Evolutionary conservation across 30 jellyfish, hydroid and myxozoan species (phyloP), one percentile per base, ranked within the genome.

Genomic region (Catostylus mosaicus): DNA sequence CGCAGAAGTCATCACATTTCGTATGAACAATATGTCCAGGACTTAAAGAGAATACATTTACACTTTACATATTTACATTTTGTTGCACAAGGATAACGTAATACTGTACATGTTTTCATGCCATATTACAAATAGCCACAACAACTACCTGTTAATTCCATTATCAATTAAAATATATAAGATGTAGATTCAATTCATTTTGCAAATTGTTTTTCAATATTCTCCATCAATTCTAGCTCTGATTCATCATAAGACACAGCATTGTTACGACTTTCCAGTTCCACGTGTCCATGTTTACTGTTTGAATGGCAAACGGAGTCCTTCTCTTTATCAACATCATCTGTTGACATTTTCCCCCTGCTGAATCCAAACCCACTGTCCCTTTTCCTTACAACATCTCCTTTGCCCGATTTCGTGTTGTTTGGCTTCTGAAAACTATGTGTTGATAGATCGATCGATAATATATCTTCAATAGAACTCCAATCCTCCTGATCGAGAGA

Each of bases 221-320:
- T 34, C 14, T 82, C 92, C 92, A 82, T 82, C 75, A 82, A 22
- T 27, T 51, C 86, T 10, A 82, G 19, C 29, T 82, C 92, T 1
- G 75, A 79, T 11, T 82, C 80, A 46, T 82, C 80, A 59, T 82
- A 82, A 48, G 19, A 22, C 19, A 76, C 48, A 14, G 66, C 40
- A 24, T n/a, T 59, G 8, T 20, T 18, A 8, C 3, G 5, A 26
- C 37, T 9, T 59, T 59, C 19, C 4, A 2, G n/a, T 26, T 59
- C 38, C 19, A 1, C 38, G 8, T 3, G 20, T 23, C 26, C 63
- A 3, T 48, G 14, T 48, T 3, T 48, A 16, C 11, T 9, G 4
- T 4, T 2, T 23, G 3, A 8, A 4, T 48, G 14, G 1, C 4
- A 4, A 8, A 23, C 63, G 4, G 63, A 48, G 24, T 48, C 63